These are phyloP conservation scores for Orestias chungarensis DNA, from an alignment of 2,797 vertebrate genomes.

Conservation along the genomic window DNA sequence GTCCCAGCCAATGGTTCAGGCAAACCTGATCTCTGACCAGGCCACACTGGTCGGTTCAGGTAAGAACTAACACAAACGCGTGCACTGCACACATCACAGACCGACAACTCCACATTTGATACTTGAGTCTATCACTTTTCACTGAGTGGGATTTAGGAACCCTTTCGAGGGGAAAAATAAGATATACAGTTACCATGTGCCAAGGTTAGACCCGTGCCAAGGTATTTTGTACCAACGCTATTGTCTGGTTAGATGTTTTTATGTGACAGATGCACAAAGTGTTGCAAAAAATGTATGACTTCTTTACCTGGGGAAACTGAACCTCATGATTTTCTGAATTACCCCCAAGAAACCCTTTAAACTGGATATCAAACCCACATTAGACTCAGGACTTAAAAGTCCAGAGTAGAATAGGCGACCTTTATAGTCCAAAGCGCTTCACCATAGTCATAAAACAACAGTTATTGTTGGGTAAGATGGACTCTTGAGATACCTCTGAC, in stretches of 20 bases:
- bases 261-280: slow-evolving; percentile 69
- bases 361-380: background rate
- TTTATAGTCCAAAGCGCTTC: slow-evolving; percentile 24
- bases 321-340: slow-evolving; percentile 14
- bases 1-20: slow-evolving; percentile 60
- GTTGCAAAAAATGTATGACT: slow-evolving; percentile 62
- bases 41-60: slow-evolving; percentile 38
- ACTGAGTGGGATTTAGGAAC: slow-evolving; percentile 75
- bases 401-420: slow-evolving; percentile 6
- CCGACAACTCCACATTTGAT: slow-evolving; percentile 54
- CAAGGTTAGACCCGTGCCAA: slow-evolving; percentile 74
- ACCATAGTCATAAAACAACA: slow-evolving; percentile 2
- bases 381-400: background rate
- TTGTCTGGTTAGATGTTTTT: slow-evolving; percentile 73
- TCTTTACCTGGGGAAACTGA: slow-evolving; percentile 46
- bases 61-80: slow-evolving; percentile 15
- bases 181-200: slow-evolving; percentile 73
- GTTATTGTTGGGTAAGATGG: slow-evolving; percentile 29
- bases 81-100: slow-evolving; percentile 32
- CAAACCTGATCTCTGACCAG: slow-evolving; percentile 68
- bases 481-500: slow-evolving; percentile 46
- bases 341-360: slow-evolving; percentile 15
- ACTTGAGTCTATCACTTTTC: slow-evolving; percentile 73
- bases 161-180: slow-evolving; percentile 35
- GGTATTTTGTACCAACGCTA: slow-evolving; percentile 62